Evolutionary conservation across 2,113 vertebrate species (phyloP), one percentile per base, ranked within the genome.

Genomic region (Atrichornis clamosus): DNA sequence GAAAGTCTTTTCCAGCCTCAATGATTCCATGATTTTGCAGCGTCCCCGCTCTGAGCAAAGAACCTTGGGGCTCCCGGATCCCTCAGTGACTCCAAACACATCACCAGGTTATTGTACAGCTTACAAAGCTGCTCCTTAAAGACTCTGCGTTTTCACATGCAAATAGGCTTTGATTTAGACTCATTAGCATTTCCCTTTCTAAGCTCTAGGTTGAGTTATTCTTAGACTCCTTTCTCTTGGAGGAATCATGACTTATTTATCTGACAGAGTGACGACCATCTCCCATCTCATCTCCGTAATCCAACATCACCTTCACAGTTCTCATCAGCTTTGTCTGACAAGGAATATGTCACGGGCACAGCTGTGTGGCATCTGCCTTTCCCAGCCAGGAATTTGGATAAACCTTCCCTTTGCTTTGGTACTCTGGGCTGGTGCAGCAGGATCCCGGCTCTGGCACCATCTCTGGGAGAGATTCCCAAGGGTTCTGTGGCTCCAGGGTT

Each of bases 121-220:
- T 82, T 28, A n/a, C 74, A 69, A 86, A 90, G 74, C 81, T 74
- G 59, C 81, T 84, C 84, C 75, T 69, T 35, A 3, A 49, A 75
- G 82, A 65, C 74, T 65, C 80, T 73, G 55, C 58, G 26, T 86
- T 50, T 53, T 65, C 30, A 42, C 82, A 94, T 90, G 78, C 91
- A 95, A 77, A 96, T 80, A 80, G 95, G 90, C 70, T 91, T 90
- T 95, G 89, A 85, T 85, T 95, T 73, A 23, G 69, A 55, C 68
- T 92, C 85, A 81, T 90, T 52, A 88, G 33, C 88, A 69, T 90
- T 93, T 94, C 75, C 47, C 55, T 85, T 35, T 41, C 92, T 8
- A 15, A 93, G 42, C 89, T 64, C 33, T 41, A 37, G 49, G 69
- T 44, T 89, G 79, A 81, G 79, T 83, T 96, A 95, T 92, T 94